phyloP scores from a whole-genome alignment of 2,113 vertebrate species.

The Rissa tridactyla region DNA sequence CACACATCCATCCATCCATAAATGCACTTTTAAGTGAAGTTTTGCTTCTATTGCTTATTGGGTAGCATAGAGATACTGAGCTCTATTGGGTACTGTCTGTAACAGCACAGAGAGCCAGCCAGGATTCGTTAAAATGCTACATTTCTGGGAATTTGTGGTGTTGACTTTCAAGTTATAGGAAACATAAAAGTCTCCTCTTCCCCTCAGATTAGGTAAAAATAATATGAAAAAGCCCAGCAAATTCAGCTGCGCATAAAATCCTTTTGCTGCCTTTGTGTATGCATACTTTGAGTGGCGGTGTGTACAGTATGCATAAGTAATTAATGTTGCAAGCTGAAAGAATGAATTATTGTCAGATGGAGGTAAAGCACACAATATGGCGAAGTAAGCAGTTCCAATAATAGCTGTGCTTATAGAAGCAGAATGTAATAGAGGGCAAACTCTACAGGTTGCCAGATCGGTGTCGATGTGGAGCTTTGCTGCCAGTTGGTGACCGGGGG shows the following conservation, averaged over 20 bases:
- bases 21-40: background rate
- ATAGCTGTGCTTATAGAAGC: slow-evolving; percentile 34
- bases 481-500: slow-evolving; percentile 28
- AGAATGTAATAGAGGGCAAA: slow-evolving; percentile 26
- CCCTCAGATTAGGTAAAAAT: background rate
- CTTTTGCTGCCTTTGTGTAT: background rate
- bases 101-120: background rate
- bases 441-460: slow-evolving; percentile 35
- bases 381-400: slow-evolving; percentile 47
- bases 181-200: background rate
- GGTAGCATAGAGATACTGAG: background rate
- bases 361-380: slow-evolving; percentile 23
- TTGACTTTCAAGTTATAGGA: background rate
- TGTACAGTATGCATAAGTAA: background rate
- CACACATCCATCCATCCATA: background rate
- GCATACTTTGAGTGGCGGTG: background rate
- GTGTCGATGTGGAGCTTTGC: background rate
- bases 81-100: background rate
- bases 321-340: slow-evolving; percentile 27
- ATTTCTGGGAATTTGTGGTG: background rate
- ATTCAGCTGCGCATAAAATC: background rate
- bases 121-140: background rate
- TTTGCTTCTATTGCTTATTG: background rate
- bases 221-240: background rate
- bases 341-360: slow-evolving; percentile 41